Evolutionary conservation across 2,113 vertebrate species (phyloP).

Genomic region (Orycteropus afer): DNA sequence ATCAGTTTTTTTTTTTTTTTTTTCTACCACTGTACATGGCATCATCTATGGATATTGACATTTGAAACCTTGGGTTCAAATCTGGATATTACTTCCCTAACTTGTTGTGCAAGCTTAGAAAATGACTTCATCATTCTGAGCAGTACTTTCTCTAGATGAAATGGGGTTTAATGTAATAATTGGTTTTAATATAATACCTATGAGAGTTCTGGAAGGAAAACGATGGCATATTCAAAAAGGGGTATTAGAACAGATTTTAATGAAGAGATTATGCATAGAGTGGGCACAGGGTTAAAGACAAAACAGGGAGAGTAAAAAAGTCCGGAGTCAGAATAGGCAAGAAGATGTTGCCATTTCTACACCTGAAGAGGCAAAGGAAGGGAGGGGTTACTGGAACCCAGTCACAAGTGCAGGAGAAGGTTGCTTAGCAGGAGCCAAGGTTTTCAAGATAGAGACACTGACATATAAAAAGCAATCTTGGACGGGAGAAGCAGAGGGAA

Average conservation of each 20-base stretch:
- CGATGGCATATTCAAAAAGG: neutral
- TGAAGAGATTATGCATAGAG: neutral
- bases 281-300: neutral
- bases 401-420: neutral
- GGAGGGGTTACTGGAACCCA: neutral
- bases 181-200: neutral
- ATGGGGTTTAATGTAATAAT: neutral
- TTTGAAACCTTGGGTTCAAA: neutral
- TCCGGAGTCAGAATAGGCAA: neutral
- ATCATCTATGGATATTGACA: neutral
- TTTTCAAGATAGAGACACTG: neutral
- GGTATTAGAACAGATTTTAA: neutral
- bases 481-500: neutral
- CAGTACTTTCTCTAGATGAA: constrained; percentile 4
- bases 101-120: neutral
- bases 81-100: neutral
- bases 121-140: neutral
- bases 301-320: neutral
- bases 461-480: neutral
- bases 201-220: neutral
- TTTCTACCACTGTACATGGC: neutral
- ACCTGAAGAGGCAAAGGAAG: neutral
- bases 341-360: neutral
- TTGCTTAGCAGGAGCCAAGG: neutral
- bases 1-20: too few relatives aligned